phyloP scores from a whole-genome alignment of 92 coral and sea anemone genomes.

The Epizoanthus scotinus region DNA sequence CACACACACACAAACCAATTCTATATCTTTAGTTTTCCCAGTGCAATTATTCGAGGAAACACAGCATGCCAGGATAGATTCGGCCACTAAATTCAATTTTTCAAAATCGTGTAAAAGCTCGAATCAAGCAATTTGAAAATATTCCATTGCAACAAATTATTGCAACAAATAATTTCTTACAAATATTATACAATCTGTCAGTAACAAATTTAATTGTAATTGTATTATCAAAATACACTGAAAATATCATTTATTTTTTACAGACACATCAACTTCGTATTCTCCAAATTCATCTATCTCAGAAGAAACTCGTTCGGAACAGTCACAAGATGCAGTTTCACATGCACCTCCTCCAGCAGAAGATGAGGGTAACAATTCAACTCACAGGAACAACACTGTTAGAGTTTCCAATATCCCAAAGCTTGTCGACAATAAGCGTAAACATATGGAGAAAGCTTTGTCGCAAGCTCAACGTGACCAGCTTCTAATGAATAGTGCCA shows the following conservation, averaged over 20 bases:
- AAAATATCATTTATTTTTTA: neutral
- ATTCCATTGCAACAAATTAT: too few relatives aligned
- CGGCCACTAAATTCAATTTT: too few relatives aligned
- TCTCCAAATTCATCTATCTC: constrained; percentile 24
- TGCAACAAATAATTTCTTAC: too few relatives aligned
- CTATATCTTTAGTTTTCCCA: too few relatives aligned
- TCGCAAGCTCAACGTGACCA: constrained; percentile 61
- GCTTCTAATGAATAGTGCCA: constrained; percentile 51
- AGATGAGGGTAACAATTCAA: neutral
- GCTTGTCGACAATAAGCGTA: too few relatives aligned
- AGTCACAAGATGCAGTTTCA: constrained; percentile 21
- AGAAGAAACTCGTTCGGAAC: constrained; percentile 15
- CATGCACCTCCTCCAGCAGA: constrained; percentile 17
- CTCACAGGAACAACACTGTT: constrained; percentile 13
- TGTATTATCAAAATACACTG: constrained; percentile 10
- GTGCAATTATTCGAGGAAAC: too few relatives aligned
- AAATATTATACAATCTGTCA: too few relatives aligned
- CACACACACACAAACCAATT: too few relatives aligned
- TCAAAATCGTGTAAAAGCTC: too few relatives aligned
- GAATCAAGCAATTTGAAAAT: too few relatives aligned
- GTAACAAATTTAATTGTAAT: too few relatives aligned
- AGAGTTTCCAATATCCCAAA: constrained; percentile 49
- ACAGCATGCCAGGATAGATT: too few relatives aligned
- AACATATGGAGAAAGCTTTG: constrained; percentile 55
- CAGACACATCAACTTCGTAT: constrained; percentile 30